Evolutionary conservation across 2,797 vertebrate genomes (phyloP).

Genomic region (Nasua narica): DNA sequence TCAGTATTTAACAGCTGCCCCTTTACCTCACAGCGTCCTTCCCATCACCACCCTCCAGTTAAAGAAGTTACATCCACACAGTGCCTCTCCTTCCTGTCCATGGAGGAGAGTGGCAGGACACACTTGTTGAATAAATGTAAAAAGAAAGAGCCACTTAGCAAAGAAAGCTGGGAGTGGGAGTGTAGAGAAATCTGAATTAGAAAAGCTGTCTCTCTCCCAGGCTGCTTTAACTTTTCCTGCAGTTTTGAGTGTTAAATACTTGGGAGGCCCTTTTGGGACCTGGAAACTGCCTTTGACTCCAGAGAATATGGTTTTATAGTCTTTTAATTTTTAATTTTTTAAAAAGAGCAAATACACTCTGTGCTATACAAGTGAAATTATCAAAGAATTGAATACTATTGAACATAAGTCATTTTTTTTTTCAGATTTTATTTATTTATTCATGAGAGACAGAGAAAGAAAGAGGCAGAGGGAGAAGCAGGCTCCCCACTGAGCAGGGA

Average conservation of each 20-base stretch:
- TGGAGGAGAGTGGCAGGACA: neutral
- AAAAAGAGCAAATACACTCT: neutral
- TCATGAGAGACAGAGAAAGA: too few species aligned
- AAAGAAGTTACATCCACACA: neutral
- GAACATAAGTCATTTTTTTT: neutral
- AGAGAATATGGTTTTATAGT: constrained; percentile 4
- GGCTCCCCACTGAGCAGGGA: too few species aligned
- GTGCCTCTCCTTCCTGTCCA: neutral
- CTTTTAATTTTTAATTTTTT: constrained; percentile 15
- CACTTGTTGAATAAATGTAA: neutral
- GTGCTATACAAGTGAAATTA: constrained; percentile 10
- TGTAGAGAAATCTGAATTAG: neutral
- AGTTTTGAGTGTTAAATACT: constrained; percentile 42
- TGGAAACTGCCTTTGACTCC: neutral
- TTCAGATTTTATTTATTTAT: too few species aligned
- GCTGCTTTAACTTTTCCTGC: neutral
- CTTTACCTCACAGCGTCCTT: neutral
- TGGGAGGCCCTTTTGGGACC: neutral
- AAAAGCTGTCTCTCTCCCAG: neutral
- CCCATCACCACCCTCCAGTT: neutral
- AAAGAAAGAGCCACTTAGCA: neutral
- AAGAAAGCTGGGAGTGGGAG: neutral
- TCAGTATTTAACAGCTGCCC: neutral
- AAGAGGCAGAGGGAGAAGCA: too few species aligned
- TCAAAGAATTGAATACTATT: neutral